Evolutionary conservation across 2,113 vertebrate genomes (phyloP).

Genomic region (Cyprinodon brontotheroides): DNA sequence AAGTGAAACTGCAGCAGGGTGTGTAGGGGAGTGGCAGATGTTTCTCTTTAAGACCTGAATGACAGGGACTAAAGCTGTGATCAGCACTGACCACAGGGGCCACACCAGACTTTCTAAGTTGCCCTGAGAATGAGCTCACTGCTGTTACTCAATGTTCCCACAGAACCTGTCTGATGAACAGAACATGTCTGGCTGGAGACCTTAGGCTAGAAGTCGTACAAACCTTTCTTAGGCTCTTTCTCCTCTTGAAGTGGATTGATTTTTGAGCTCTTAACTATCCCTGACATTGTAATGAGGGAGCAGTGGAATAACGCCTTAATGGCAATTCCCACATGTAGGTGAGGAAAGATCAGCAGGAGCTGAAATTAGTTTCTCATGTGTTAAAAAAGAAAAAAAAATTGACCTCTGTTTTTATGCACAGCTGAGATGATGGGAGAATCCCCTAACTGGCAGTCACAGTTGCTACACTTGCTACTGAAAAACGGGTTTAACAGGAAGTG

Average conservation of each 20-base stretch:
- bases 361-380: constrained; percentile 3
- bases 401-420: not conserved
- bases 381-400: not conserved
- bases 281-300: constrained; percentile 27
- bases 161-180: constrained; percentile 11
- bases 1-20: constrained; percentile 49
- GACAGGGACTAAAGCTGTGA: constrained; percentile 47
- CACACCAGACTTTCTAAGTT: constrained; percentile 43
- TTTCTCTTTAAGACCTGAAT: constrained; percentile 32
- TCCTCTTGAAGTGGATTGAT: constrained; percentile 2
- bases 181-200: not conserved
- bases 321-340: constrained; percentile 44
- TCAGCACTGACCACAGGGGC: constrained; percentile 52
- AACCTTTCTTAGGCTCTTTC: constrained; percentile 2
- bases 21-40: constrained; percentile 59
- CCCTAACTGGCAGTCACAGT: constrained; percentile 22
- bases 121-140: constrained; percentile 45
- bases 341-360: constrained; percentile 22
- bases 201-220: not conserved
- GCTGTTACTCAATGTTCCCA: constrained; percentile 69
- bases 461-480: constrained; percentile 50
- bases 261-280: constrained; percentile 17
- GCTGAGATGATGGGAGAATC: constrained; percentile 23
- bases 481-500: constrained; percentile 75
- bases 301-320: constrained; percentile 25